Evolutionary conservation across 2,113 vertebrate species (phyloP), one percentile per base, ranked within the genome.

Genomic region (Verasper variegatus): DNA sequence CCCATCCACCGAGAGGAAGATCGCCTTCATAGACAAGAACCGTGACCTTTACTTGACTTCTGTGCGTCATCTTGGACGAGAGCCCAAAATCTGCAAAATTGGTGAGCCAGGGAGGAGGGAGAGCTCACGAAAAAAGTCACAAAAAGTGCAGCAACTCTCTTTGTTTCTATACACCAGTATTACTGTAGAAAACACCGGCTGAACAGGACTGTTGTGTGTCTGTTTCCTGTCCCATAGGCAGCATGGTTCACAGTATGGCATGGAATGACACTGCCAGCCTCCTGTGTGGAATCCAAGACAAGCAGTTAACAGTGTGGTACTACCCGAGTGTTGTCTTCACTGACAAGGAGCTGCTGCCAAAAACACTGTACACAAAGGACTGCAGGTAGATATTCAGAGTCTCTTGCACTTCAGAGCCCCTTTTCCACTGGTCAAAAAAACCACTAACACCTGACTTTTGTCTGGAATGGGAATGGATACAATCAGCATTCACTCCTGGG

Each of bases 21-120:
- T 99, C 27, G 96, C 96, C 74, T 93, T 99, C 89, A 95, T 98
- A 88, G 97, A 99, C 92, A 99, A 98, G 92, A 99, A 98, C 85
- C 96, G 95, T 81, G 97, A 99, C 91, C 96, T 99, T 45, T 96
- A 96, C 87, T 94, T 99, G 85, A 96, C 95, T 35, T 95, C 96
- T 2, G 95, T 97, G 63, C 95, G 95, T 49, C 94, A 95, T 84
- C 95, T 97, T 84, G 96, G 96, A 5, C 95, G 95, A 76, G 96
- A 97, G 81, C 94, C 96, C 89, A 96, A 95, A 84, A 93, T 98
- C 87, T 93, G 95, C 85, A 98, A 97, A 95, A 96, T 98, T 58
- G 97, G 97, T 99, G 90, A 95, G 94, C 64, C 10, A 7, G 13
- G 51, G 9, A 37, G 56, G 11, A 64, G 56, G 40, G 59, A 69